A percentile compares a stretch with the other conserved stretches of the same genome.
phyloP scores from a whole-genome alignment of 2,797 vertebrate species.

The Poecile montanus region DNA sequence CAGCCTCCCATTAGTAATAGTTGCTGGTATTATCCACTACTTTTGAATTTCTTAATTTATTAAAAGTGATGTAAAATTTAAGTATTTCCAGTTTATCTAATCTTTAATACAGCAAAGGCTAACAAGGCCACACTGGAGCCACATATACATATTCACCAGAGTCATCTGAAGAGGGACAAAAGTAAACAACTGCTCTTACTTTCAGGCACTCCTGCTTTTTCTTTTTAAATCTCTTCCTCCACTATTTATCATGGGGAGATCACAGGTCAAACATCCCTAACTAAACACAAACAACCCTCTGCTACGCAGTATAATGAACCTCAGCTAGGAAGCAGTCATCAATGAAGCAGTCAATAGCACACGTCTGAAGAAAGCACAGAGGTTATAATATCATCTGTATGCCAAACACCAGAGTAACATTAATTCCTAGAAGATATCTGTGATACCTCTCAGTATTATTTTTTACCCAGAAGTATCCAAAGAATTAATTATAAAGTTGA shows the following conservation, averaged over 20 bases:
- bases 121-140: not conserved
- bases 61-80: not conserved
- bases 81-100: not conserved
- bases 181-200: not conserved
- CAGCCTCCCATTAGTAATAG: not conserved
- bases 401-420: not conserved
- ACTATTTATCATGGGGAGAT: not conserved
- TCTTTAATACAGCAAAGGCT: not conserved
- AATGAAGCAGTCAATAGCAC: conserved; percentile 29
- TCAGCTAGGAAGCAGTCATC: not conserved
- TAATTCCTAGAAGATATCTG: not conserved
- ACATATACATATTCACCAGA: no score
- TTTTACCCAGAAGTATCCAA: not conserved
- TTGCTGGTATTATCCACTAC: not conserved
- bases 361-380: not conserved
- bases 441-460: not conserved
- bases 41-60: not conserved
- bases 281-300: conserved; percentile 1
- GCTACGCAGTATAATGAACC: conserved; percentile 17
- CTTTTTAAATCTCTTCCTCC: not conserved
- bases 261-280: not conserved
- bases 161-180: not conserved
- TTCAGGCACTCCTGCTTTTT: not conserved
- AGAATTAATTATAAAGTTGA: conserved; percentile 33
- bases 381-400: conserved; percentile 2